Base-by-base conservation (phyloP, 1,140 invertebrate genomes). In the Cyclina sinensis region DNA sequence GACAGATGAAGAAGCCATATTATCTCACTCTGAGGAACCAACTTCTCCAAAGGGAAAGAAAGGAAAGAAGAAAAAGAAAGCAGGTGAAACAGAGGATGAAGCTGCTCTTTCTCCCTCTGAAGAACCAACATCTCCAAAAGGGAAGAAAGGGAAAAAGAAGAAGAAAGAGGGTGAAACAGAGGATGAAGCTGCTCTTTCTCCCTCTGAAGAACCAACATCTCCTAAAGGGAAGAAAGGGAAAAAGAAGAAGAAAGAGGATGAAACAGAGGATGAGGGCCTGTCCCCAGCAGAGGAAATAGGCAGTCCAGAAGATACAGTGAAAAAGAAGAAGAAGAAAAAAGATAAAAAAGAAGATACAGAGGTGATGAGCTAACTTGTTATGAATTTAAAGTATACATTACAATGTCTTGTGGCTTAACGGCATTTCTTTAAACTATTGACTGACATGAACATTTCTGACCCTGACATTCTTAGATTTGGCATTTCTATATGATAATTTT, bases 251-350 rank as follows among this genome's bases (percentile, higher is more conserved):
- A 86, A 70, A 16, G 83, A 82, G 78, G 78, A 35, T 27, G 51
- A 57, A 32, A 82, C 54, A 12, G 86, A 83, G 43, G 83, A 89
- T 24, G 84, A 70, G 65, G 65, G 35, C 35, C 24, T 88, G 30
- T 51, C 70, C 21, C 37, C 74, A 39, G 65, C 80, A 35, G 86
- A 84, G 16, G 91, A 90, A 37, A 76, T 74, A 30, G 90, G 65
- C 24, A 54, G 43, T 46, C 39, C 81, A 43, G 74, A 85, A 62
- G 79, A 65, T 30, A 88, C 74, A 88, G 30, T 30, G 35, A 86
- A 79, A 54, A 86, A 86, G 46, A 91, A 89, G 83, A 91, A 90
- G 73, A 91, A 89, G 82, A 91, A 89, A 62, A 79, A 83, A 27
- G 86, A 89, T 48, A 48, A 83, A 37, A 78, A 87, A 5, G 89